Evolutionary conservation across 2,797 vertebrate species (phyloP), one percentile per base, ranked within the genome.

Genomic region (Halcyon leucocephala): DNA sequence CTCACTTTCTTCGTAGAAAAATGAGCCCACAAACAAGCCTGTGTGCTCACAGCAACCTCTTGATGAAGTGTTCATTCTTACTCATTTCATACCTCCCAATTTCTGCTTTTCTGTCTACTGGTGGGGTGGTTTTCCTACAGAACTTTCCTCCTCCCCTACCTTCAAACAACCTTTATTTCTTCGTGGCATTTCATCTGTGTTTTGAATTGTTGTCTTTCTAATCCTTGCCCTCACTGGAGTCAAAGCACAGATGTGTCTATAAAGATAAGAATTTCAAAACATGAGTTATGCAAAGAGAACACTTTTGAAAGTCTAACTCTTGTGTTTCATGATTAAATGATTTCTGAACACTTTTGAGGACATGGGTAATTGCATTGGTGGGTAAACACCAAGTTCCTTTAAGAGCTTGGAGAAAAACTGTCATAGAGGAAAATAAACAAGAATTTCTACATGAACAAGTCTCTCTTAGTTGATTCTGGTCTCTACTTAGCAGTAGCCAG

Each of bases 211-310:
- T 33, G 14, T 65, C 49, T 88, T 90, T 81, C n/a, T 90, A 95
- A 92, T 93, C n/a, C 55, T 92, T 66, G 67, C 25, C 16, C 33
- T 93, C 11, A 3, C 24, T 67, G 65, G 33, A 93, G 69, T 83
- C 55, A 67, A 90, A 90, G 33, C 61, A 91, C 69, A 90, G 65
- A 57, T 0, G 0, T 90, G 65, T 46, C 76, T 74, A 64, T 81
- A 90, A 88, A 86, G 87, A 86, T 78, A 94, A 71, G 57, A 74
- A 83, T 86, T 91, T 90, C 37, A 88, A 81, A 88, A 71, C 37
- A n/a, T 52, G 39, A 61, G 13, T 92, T 91, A 73, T 0, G 3
- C 28, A 71, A 72, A 69, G 9, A 48, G 39, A 90, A 57, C 11
- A 35, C 71, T 94, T 92, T 74, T 83, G 10, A 83, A 90, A 74